Evolutionary conservation across 2,888 invertebrate species (phyloP), one percentile per base, ranked within the genome.

Genomic region (Pyrocoelia pectoralis): DNA sequence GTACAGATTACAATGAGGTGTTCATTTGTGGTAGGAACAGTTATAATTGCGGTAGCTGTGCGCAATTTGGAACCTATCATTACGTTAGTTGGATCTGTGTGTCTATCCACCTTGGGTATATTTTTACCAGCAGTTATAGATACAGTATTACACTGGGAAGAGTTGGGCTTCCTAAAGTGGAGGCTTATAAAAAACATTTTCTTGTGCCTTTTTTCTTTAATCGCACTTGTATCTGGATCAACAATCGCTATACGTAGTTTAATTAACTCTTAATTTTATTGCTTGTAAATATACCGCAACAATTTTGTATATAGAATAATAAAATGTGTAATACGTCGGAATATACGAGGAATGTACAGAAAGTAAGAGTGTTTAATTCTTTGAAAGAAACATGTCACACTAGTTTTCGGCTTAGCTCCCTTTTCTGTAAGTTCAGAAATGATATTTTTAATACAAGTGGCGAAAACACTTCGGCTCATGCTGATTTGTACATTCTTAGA

Each of bases 1-100:
- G 80, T 83, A 0, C 87, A 87, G 72, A 83, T 87, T 52, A 63
- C 79, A 2, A 81, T 87, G n/a, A 80, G 88, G 50, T 84, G 85
- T 0, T 70, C 77, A 1, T 78, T 83, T 43, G 86, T 87, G 0
- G 77, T 83, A 41, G 68, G 85, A 77, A 70, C 86, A 86, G 93
- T 94, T 66, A 86, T 86, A 9, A 77, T 95, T 56, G 93, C 94
- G 0, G 87, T 89, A 13, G 86, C 89, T 0, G 90, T 97, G 6
- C 95, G 95, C 0, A 86, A 92, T 66, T 80, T 97, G 57, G 94
- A 93, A 56, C 86, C 95, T 0, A 92, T 96, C 76, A 95, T 97
- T 79, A 91, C 94, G 56, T 81, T 97, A 40, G 93, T 97, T 0
- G 97, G 97, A 0, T 90, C 96, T 0, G 83, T 85, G 70, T 89